A percentile compares a stretch with the other conserved stretches of the same genome.
These are phyloP conservation scores for Coenonympha arcania DNA, from an alignment of 2,888 invertebrate genomes.

Conservation along the genomic window DNA sequence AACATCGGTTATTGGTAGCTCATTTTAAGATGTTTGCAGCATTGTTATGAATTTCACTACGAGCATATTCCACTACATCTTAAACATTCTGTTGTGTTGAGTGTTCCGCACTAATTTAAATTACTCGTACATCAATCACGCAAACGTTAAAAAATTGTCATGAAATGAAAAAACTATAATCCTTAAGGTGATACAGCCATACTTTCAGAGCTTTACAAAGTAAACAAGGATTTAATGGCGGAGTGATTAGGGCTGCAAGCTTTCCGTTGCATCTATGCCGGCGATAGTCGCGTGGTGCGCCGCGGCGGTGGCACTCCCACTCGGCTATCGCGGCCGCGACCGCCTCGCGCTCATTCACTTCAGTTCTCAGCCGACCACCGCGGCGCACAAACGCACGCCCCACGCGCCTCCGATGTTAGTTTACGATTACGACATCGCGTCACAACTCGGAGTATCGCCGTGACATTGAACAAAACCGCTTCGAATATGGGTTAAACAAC, in stretches of 20 bases:
- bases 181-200: conserved; percentile 14
- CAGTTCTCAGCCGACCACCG: conserved; percentile 66
- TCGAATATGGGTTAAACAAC: conserved; percentile 84
- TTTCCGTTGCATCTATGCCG: conserved; percentile 66
- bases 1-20: too few species aligned
- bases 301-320: conserved; percentile 63
- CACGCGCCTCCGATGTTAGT: conserved; percentile 66
- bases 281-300: conserved; percentile 56
- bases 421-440: conserved; percentile 70
- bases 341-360: conserved; percentile 65
- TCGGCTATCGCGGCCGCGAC: conserved; percentile 54
- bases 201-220: conserved; percentile 45
- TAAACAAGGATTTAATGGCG: conserved; percentile 68
- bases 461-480: conserved; percentile 63
- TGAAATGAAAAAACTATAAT: not conserved
- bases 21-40: too few species aligned
- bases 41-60: too few species aligned
- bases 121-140: too few species aligned
- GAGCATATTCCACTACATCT: too few species aligned
- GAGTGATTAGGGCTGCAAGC: conserved; percentile 67
- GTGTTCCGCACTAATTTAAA: too few species aligned
- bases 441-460: conserved; percentile 61
- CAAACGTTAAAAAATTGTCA: too few species aligned
- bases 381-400: conserved; percentile 57
- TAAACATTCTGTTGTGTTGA: too few species aligned